Percentiles rank a stretch among this genome's conserved stretches.
Conservation (phyloP, 2,113 vertebrate genomes). For the Notothenia rossii region DNA sequence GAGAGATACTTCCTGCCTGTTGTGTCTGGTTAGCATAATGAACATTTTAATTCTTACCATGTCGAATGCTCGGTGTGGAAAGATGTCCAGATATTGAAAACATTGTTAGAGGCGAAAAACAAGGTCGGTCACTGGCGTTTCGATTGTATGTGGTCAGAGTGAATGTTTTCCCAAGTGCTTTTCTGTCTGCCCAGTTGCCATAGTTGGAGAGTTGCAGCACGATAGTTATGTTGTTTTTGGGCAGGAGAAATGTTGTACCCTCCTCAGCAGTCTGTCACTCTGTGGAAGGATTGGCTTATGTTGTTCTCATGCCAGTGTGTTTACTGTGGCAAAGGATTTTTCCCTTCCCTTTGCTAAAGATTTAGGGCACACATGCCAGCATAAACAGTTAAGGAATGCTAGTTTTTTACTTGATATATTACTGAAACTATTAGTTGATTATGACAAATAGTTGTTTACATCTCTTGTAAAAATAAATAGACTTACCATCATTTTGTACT, state of each 20-base stretch:
- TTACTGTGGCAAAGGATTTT: slow-evolving; percentile 17
- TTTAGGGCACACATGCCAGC: not conserved
- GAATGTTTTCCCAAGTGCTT: slow-evolving; percentile 27
- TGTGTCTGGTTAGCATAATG: not conserved
- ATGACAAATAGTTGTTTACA: not conserved
- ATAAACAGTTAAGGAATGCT: not conserved
- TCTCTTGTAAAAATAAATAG: no score
- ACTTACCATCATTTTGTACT: no score
- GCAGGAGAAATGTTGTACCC: slow-evolving; percentile 13
- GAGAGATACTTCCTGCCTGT: not conserved
- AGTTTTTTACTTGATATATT: not conserved
- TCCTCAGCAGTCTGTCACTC: slow-evolving; percentile 27
- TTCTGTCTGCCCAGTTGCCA: not conserved
- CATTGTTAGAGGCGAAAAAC: not conserved
- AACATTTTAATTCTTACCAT: slow-evolving; percentile 15
- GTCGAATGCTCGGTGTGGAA: not conserved
- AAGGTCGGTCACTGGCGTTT: slow-evolving; percentile 13
- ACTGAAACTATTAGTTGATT: not conserved
- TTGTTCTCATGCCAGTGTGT: slow-evolving; percentile 16
- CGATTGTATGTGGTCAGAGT: not conserved
- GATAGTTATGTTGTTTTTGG: slow-evolving; percentile 28
- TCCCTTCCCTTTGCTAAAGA: slow-evolving; percentile 12
- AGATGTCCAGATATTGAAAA: slow-evolving; percentile 6
- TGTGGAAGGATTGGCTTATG: not conserved
- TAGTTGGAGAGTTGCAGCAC: slow-evolving; percentile 4